These are phyloP conservation scores for Sylvia borin DNA, from an alignment of 2,797 vertebrate species.

Conservation along the genomic window DNA sequence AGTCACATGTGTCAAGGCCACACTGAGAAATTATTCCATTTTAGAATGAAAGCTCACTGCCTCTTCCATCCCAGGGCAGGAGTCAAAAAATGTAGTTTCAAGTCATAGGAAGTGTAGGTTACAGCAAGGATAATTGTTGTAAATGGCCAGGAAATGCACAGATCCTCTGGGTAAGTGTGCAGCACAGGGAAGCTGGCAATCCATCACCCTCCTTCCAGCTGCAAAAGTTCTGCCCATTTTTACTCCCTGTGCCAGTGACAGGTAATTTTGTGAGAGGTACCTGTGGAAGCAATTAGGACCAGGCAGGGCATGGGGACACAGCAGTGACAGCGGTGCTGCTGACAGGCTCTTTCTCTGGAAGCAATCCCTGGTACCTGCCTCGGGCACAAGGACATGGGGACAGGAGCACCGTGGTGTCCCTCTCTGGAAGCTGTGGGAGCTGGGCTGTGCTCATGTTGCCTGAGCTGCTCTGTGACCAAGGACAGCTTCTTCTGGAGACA, in stretches of 20 bases:
- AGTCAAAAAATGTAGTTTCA: neutral
- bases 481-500: neutral
- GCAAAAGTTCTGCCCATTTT: neutral
- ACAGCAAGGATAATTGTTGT: neutral
- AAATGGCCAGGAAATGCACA: neutral
- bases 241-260: neutral
- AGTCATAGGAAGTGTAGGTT: neutral
- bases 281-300: slow-evolving; percentile 6
- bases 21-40: neutral
- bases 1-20: fast-evolving
- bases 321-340: neutral
- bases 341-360: neutral
- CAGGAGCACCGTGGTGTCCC: fast-evolving
- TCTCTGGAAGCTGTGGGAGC: neutral
- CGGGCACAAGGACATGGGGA: neutral
- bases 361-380: neutral
- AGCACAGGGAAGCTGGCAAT: neutral
- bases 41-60: neutral
- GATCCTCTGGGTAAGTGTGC: neutral
- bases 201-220: neutral
- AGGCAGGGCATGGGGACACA: neutral
- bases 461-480: neutral
- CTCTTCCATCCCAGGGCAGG: neutral
- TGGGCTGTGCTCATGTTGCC: no score
- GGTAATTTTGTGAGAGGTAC: neutral